Percentiles rank a stretch among this genome's conserved stretches.
Conservation (phyloP, 2,888 invertebrate genomes). For the Anaspis maculata region DNA sequence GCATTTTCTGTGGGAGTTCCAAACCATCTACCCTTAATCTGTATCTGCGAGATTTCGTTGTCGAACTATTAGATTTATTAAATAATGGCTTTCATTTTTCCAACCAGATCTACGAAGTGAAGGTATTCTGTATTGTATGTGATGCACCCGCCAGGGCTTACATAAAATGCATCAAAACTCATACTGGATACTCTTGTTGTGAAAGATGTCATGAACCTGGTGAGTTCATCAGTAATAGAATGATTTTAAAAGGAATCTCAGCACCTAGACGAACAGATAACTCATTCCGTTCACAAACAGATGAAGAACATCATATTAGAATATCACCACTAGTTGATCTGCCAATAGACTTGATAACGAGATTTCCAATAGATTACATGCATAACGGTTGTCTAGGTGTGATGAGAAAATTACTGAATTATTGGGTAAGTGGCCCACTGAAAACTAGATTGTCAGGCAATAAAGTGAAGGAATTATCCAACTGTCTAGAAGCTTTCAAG, state of each 20-base stretch:
- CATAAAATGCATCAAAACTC: no score
- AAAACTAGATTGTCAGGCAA: no score
- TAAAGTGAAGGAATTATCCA: no score
- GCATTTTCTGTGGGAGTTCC: slow-evolving; percentile 13
- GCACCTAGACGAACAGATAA: slow-evolving; percentile 7
- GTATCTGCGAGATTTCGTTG: slow-evolving; percentile 17
- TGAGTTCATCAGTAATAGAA: no score
- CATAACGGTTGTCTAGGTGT: slow-evolving; percentile 17
- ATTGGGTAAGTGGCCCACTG: slow-evolving; percentile 10
- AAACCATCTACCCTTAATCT: slow-evolving; percentile 17
- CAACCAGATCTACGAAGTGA: no score
- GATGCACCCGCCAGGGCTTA: no score
- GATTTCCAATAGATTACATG: slow-evolving; percentile 19
- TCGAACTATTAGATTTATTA: slow-evolving; percentile 4
- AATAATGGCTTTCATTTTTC: no score
- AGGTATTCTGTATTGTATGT: no score
- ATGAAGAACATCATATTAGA: slow-evolving; percentile 13
- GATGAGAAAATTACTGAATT: slow-evolving; percentile 12
- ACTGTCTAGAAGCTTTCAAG: not conserved
- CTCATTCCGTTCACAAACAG: slow-evolving; percentile 11
- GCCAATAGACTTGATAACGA: slow-evolving; percentile 9
- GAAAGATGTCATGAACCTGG: no score
- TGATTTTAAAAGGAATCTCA: no score
- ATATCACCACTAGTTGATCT: slow-evolving; percentile 10
- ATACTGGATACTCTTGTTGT: no score